These are phyloP conservation scores for Lobophora halterata DNA, from an alignment of 2,888 invertebrate genomes.

Conservation along the genomic window DNA sequence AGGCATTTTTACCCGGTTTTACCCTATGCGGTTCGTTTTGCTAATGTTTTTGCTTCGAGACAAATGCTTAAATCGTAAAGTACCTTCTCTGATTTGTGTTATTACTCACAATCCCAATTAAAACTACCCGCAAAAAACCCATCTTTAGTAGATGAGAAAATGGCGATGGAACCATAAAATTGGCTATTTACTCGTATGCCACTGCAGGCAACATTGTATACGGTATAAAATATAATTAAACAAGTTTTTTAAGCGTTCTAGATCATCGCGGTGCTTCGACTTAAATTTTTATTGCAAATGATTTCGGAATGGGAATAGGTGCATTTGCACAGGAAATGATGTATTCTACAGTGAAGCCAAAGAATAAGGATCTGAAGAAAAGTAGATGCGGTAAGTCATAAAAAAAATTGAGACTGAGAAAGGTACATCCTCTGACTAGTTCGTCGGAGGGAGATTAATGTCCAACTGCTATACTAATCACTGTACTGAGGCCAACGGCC, in stretches of 20 bases:
- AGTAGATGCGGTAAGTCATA: no score
- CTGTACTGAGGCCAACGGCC: no score
- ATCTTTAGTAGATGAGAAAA: slow-evolving; percentile 18
- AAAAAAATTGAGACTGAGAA: no score
- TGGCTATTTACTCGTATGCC: slow-evolving; percentile 27
- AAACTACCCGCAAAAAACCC: slow-evolving; percentile 7
- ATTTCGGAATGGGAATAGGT: slow-evolving; percentile 33
- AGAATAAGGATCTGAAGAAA: not conserved
- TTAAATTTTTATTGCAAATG: slow-evolving; percentile 38
- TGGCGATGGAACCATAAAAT: slow-evolving; percentile 38
- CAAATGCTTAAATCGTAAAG: not conserved
- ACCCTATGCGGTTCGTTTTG: no score
- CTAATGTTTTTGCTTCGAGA: no score
- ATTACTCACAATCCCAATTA: slow-evolving; percentile 4
- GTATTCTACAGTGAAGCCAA: not conserved
- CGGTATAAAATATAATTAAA: slow-evolving; percentile 39
- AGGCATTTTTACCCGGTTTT: no score
- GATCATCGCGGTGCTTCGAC: slow-evolving; percentile 36
- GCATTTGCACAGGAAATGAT: slow-evolving; percentile 27
- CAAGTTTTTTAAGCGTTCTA: slow-evolving; percentile 38
- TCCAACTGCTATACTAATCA: no score
- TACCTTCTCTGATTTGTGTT: no score
- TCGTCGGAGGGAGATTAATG: no score
- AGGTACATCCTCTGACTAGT: no score
- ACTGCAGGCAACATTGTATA: slow-evolving; percentile 37